Base-by-base conservation (phyloP, 2,113 vertebrate species). In the Menidia beryllina region DNA sequence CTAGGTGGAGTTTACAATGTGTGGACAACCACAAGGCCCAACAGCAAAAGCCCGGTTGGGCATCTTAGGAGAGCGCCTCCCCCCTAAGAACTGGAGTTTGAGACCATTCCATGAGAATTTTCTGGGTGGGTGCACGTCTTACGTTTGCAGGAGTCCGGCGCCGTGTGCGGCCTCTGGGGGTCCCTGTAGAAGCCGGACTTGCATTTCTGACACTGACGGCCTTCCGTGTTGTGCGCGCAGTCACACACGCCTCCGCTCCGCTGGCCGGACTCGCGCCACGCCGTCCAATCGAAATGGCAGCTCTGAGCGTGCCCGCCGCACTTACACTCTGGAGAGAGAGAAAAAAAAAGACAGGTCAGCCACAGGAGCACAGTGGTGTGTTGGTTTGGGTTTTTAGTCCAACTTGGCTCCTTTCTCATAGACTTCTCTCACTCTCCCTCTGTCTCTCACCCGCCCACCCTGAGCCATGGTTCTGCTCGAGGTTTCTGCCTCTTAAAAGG, bases 211-310 rank as follows among this genome's bases (percentile, higher is more conserved):
- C 98, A 99, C 72, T 96, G 94, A 9, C 86, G 95, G 0, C 97
- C 98, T 34, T 96, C 95, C 0, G 97, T 99, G 90, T 98, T 95
- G 93, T 99, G 96, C 77, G 95, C 93, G 53, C 98, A 99, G 85
- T 94, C 91, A 1, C 98, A 99, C 77, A 97, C 65, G 0, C 98
- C 98, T 0, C 98, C 98, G 0, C 95, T 96, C n/a, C 86, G 95
- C 62, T 96, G 97, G 67, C 96, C 95, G 0, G 97, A 97, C 4
- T 92, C 94, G n/a, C 93, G 90, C 97, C 97, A 99, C 0, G 82
- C 82, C 4, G 65, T 86, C 88, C 93, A 82, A 79, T 98, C 95
- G 45, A 99, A 99, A 41, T 86, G 95, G 85, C 98, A 99, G 73
- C 94, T 91, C 43, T 95, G 93, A 0, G 97, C 95, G 0, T 99